phyloP scores from a whole-genome alignment of 1,140 invertebrate genomes.

The Diprion similis region DNA sequence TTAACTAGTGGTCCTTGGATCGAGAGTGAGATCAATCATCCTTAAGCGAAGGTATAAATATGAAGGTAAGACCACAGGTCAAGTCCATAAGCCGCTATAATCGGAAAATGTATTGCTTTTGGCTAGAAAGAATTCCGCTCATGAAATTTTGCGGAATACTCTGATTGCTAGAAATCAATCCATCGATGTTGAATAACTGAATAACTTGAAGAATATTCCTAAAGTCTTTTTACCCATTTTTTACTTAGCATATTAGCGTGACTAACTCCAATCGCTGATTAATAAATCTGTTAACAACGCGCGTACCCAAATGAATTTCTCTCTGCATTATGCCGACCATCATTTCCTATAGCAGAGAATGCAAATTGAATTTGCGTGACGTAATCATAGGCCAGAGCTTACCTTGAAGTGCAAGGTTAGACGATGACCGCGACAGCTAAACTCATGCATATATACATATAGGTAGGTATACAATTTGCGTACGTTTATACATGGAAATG shows the following conservation, averaged over 20 bases:
- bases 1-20: background rate
- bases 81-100: no score
- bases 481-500: background rate
- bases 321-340: background rate
- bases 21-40: background rate
- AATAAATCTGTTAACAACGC: no score
- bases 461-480: background rate
- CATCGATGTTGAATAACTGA: no score
- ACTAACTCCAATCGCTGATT: no score
- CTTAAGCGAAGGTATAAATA: background rate
- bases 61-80: background rate
- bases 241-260: no score
- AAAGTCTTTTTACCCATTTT: no score
- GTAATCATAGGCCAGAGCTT: background rate
- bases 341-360: background rate
- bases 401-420: conserved; percentile 1
- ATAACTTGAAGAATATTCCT: no score
- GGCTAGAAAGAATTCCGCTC: no score
- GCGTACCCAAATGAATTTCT: background rate
- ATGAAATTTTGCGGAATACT: no score
- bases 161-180: no score
- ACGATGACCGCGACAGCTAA: background rate
- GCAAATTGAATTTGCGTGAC: conserved; percentile 1
- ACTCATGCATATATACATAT: background rate
- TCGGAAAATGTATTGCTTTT: no score